phyloP scores from a whole-genome alignment of 2,888 invertebrate genomes.

The Abrostola tripartita region DNA sequence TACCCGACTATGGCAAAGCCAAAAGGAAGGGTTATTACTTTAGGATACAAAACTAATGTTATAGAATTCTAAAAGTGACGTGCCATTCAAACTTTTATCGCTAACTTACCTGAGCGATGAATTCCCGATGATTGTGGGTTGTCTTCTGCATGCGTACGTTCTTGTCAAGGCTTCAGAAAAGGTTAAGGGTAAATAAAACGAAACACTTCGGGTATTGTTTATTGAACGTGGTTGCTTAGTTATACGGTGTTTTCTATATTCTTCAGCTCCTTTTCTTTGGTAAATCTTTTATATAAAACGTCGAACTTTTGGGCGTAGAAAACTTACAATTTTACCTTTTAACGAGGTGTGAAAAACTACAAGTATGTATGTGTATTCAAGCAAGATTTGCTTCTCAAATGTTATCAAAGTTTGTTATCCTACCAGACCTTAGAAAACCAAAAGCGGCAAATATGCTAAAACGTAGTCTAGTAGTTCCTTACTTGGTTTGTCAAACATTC shows the following conservation, averaged over 20 bases:
- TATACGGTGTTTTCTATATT: not conserved
- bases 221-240: constrained; percentile 37
- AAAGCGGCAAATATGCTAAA: constrained; percentile 5
- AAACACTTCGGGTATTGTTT: constrained; percentile 54
- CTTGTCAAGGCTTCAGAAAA: constrained; percentile 20
- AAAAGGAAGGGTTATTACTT: no score
- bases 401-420: no score
- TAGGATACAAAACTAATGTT: not conserved
- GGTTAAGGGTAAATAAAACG: constrained; percentile 54
- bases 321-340: no score
- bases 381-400: no score
- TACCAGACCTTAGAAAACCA: not conserved
- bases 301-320: no score
- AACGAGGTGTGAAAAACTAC: no score
- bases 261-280: no score
- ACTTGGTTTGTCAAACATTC: not conserved
- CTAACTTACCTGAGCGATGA: constrained; percentile 12
- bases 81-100: not conserved
- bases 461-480: not conserved
- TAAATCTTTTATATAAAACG: no score
- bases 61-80: not conserved
- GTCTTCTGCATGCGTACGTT: constrained; percentile 8
- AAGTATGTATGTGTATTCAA: no score
- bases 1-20: no score
- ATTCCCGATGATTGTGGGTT: not conserved